A percentile compares a stretch with the other conserved stretches of the same genome.
These are phyloP conservation scores for Malacosoma neustria DNA, from an alignment of 2,888 invertebrate species.

Conservation along the genomic window DNA sequence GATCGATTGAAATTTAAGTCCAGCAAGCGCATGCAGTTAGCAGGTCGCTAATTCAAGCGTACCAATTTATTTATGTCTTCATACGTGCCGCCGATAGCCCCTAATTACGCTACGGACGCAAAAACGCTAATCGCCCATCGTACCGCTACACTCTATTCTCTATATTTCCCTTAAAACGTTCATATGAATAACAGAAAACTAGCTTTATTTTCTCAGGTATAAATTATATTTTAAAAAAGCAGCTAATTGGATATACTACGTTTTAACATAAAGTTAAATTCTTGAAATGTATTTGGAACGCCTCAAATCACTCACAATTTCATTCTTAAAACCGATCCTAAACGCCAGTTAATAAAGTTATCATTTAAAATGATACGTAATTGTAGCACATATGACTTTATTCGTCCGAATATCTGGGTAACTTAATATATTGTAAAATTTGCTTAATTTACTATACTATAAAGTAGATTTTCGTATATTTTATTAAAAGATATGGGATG, in stretches of 20 bases:
- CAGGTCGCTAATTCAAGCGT: slow-evolving; percentile 52
- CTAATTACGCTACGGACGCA: slow-evolving; percentile 65
- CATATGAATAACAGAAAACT: slow-evolving; percentile 6
- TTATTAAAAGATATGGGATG: slow-evolving; percentile 21
- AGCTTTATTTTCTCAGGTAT: not conserved
- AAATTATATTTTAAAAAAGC: slow-evolving; percentile 8
- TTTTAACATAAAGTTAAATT: slow-evolving; percentile 8
- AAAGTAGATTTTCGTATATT: slow-evolving; percentile 15
- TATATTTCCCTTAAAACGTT: slow-evolving; percentile 14
- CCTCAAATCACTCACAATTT: not conserved
- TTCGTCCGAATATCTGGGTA: no score
- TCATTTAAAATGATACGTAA: not conserved
- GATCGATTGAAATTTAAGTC: slow-evolving; percentile 59
- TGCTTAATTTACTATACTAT: not conserved
- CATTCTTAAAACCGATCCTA: not conserved
- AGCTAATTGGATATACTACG: slow-evolving; percentile 3
- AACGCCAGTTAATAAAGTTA: not conserved
- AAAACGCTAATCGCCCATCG: slow-evolving; percentile 71
- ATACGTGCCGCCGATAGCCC: slow-evolving; percentile 70
- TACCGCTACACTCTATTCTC: slow-evolving; percentile 24
- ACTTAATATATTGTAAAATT: slow-evolving; percentile 1
- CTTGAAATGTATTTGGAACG: not conserved
- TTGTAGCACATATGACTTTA: slow-evolving; percentile 4
- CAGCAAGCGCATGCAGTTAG: slow-evolving; percentile 31
- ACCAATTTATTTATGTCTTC: slow-evolving; percentile 72